Evolutionary conservation across 2,113 vertebrate species (phyloP).

Genomic region (Antechinus stuartii): DNA sequence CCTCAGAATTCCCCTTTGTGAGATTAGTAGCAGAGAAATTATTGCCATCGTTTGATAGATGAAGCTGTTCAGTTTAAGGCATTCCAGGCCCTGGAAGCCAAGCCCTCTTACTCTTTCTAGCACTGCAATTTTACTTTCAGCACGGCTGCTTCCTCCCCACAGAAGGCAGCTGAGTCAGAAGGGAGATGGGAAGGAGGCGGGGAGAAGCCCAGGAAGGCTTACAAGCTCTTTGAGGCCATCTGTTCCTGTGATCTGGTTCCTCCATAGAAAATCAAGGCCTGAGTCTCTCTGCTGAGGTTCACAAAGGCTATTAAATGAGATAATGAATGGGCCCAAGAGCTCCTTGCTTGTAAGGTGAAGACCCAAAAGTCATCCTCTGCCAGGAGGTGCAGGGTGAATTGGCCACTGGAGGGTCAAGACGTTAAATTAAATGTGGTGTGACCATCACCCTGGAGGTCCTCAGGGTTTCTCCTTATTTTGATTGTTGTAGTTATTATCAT

Average conservation of each 20-base stretch:
- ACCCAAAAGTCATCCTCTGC: constrained; percentile 74
- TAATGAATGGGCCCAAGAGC: constrained; percentile 77
- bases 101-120: neutral
- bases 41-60: neutral
- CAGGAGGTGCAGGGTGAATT: constrained; percentile 66
- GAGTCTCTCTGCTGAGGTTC: constrained; percentile 37
- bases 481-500: neutral
- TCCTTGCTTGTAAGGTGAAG: constrained; percentile 82
- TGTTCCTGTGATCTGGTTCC: constrained; percentile 72
- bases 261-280: constrained; percentile 51
- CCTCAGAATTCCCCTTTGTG: neutral
- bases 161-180: constrained; percentile 66
- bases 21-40: neutral
- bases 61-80: neutral
- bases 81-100: neutral
- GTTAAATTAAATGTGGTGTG: constrained; percentile 77
- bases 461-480: constrained; percentile 75
- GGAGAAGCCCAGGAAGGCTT: neutral
- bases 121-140: neutral
- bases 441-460: constrained; percentile 70
- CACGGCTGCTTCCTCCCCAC: neutral
- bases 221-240: constrained; percentile 76
- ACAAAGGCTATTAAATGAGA: constrained; percentile 78
- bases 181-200: constrained; percentile 30
- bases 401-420: constrained; percentile 76